Conservation (phyloP, 2,797 vertebrate species). For the Silurus aristotelis region DNA sequence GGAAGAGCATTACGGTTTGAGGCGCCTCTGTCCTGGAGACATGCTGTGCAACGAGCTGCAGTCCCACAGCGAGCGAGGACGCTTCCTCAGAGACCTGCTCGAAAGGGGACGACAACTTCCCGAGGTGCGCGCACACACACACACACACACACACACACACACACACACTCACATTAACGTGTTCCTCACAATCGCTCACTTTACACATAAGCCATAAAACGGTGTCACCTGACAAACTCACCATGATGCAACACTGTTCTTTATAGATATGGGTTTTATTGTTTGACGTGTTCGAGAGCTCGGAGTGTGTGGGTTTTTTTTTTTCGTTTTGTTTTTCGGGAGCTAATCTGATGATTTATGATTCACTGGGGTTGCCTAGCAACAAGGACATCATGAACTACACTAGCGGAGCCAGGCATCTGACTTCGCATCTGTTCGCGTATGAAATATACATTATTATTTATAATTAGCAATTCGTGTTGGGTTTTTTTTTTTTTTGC, state of each 20-base stretch:
- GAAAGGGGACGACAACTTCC: constrained; percentile 83
- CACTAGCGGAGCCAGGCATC: constrained; percentile 37
- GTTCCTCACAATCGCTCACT: too few relatives aligned
- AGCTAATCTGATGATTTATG: constrained; percentile 56
- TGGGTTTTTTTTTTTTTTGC: too few relatives aligned
- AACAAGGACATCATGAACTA: constrained; percentile 60
- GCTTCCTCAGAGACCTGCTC: constrained; percentile 78
- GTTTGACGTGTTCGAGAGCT: not conserved
- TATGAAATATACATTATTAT: not conserved
- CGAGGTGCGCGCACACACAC: constrained; percentile 69
- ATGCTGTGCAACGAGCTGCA: constrained; percentile 82
- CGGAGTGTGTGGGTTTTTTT: not conserved
- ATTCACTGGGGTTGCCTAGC: constrained; percentile 65
- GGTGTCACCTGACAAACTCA: not conserved
- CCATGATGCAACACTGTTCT: not conserved
- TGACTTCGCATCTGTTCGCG: constrained; percentile 29
- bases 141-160: not conserved
- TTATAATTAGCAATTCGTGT: not conserved
- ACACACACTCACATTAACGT: too few relatives aligned
- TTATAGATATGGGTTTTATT: not conserved
- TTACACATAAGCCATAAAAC: too few relatives aligned
- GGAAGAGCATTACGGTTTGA: constrained; percentile 83
- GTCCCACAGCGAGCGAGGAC: constrained; percentile 81
- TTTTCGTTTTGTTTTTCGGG: not conserved
- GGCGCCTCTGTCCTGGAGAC: constrained; percentile 73